Evolutionary conservation across 2,888 invertebrate genomes (phyloP), one percentile per base, ranked within the genome.

Genomic region (Hyles lineata): DNA sequence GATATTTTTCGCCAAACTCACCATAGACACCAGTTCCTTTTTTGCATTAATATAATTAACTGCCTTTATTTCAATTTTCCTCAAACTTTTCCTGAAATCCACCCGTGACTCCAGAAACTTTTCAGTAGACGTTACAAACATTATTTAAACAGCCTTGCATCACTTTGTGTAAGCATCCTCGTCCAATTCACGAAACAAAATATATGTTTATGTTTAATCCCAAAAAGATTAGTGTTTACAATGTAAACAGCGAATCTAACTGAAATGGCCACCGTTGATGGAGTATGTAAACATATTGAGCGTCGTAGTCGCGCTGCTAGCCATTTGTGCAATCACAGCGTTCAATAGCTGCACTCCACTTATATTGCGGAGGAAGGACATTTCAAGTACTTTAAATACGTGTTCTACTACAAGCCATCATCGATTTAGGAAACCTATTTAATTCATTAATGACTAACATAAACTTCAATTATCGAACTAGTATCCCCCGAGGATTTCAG

Each of bases 261-360:
- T 35, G n/a, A 23, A 67, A 67, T 67, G 67, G 67, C 67, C 4
- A 50, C 23, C 23, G 50, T 50, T 15, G 63, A 63, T 63, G n/a
- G 67, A 50, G 50, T 43, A 23, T 67, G 67, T 67, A 67, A 67
- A 67, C 67, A 67, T 50, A 67, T 67, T 50, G 67, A 17, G 17
- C 15, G 50, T 43, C 43, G 23, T 15, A 23, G 50, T 50, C 50
- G 50, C 23, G 67, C 43, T 35, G 11, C 11, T 21, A 15, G 25
- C 32, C 62, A 62, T 19, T 62, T 62, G 62, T 35, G 62, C 35
- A 62, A 62, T 62, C 62, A 67, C 5, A 43, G 50, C 17, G 67
- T 50, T 50, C 50, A 50, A 67, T 67, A 67, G 50, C 50, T 67
- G 50, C 50, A 67, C 50, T 67, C 67, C 67, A 67, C 67, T 60